Conservation (phyloP, 2,888 invertebrate species). For the Epinotia ramella region DNA sequence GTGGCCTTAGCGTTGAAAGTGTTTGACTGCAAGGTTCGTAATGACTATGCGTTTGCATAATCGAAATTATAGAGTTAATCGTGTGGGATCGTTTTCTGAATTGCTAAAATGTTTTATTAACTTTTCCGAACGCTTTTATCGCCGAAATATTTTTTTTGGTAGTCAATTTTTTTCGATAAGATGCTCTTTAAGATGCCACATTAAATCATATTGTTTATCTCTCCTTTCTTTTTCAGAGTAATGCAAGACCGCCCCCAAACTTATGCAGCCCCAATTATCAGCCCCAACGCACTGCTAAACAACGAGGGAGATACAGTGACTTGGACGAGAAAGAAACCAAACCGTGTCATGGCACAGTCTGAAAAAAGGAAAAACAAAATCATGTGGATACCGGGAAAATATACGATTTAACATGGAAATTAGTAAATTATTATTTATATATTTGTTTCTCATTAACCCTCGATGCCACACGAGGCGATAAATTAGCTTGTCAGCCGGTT, state of each 20-base stretch:
- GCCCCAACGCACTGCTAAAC: neutral
- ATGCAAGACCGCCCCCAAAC: slow-evolving; percentile 42
- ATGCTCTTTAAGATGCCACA: neutral
- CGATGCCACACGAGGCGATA: neutral
- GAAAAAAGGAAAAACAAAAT: slow-evolving; percentile 33
- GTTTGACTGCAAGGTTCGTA: too few species aligned
- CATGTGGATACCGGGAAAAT: neutral
- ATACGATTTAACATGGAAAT: slow-evolving; percentile 1
- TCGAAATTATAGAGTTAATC: too few species aligned
- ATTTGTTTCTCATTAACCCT: neutral
- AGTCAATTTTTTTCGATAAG: too few species aligned
- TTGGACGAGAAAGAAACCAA: slow-evolving; percentile 66
- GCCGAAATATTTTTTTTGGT: neutral
- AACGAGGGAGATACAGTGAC: slow-evolving; percentile 65
- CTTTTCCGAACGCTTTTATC: too few species aligned
- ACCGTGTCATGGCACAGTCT: slow-evolving; percentile 51
- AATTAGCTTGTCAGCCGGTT: neutral
- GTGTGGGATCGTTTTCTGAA: too few species aligned
- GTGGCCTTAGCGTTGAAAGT: too few species aligned
- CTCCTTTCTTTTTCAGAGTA: slow-evolving; percentile 49
- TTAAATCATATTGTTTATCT: neutral
- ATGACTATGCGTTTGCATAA: too few species aligned
- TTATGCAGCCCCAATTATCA: neutral
- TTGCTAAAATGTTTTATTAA: too few species aligned
- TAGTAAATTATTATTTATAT: neutral